These are phyloP conservation scores for Helicoverpa armigera DNA, from an alignment of 1,140 invertebrate genomes.

Conservation along the genomic window DNA sequence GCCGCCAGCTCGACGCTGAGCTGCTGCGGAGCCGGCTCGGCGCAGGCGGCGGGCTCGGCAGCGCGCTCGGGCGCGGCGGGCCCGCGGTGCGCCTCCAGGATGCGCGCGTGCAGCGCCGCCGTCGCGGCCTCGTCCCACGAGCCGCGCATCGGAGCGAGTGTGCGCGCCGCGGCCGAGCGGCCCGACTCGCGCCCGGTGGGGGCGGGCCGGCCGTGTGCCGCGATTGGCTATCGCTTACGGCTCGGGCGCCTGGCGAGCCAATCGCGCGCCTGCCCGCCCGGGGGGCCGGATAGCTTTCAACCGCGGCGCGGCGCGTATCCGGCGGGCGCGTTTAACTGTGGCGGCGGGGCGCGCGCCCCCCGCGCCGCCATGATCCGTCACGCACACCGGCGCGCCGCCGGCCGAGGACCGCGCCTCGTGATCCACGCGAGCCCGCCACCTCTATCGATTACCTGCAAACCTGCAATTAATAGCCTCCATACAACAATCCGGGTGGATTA, in stretches of 20 bases:
- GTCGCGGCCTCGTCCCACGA: conserved; percentile 83
- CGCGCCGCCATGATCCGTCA: conserved; percentile 82
- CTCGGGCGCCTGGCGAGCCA: conserved; percentile 67
- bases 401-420: conserved; percentile 51
- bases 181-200: conserved; percentile 66
- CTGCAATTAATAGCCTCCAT: conserved; percentile 85
- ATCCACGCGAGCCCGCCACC: conserved; percentile 58
- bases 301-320: conserved; percentile 75
- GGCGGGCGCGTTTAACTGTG: conserved; percentile 79
- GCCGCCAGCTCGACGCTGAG: conserved; percentile 83
- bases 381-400: conserved; percentile 68
- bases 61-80: conserved; percentile 78
- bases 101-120: conserved; percentile 83
- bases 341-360: conserved; percentile 67
- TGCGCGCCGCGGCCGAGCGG: conserved; percentile 79
- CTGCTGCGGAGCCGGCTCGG: conserved; percentile 65
- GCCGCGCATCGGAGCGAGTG: conserved; percentile 83
- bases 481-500: conserved; percentile 81
- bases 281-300: conserved; percentile 79
- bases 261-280: conserved; percentile 72
- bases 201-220: conserved; percentile 61
- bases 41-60: conserved; percentile 77
- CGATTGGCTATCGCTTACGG: conserved; percentile 72
- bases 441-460: conserved; percentile 82
- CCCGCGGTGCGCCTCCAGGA: conserved; percentile 81